Base-by-base conservation (phyloP, 2,888 invertebrate genomes). In the Caenorhabditis uteleia region DNA sequence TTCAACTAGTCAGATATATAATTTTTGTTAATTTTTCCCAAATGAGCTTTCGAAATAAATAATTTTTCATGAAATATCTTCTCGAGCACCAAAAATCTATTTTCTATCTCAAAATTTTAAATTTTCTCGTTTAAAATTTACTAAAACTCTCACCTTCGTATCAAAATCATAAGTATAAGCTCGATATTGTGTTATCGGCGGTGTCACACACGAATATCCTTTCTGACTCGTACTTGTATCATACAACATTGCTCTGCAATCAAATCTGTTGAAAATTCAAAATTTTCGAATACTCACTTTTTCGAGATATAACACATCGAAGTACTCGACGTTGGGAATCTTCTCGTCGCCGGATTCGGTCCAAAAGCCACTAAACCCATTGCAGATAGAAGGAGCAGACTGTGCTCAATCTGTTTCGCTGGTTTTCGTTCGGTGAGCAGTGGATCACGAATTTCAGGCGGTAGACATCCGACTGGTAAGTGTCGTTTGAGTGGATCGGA, bases 141-240 rank as follows among this genome's bases (percentile, higher is more conserved):
- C 3, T 8, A 31, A 27, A 6, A 29, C 27, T 40, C 49, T 31
- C 14, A 36, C 56, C 46, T 26, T 18, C 0, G 46, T 46, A 2
- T 64, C 34, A 36, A 78, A 77, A 8, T 61, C 44, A 46, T 78
- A 74, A 1, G 61, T 68, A 33, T 76, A 75, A 16, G 26, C 40
- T 8, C 59, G 44, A 61, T 77, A 79, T n/a, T 39, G 23, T 3
- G 57, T 62, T 2, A 74, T 29, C 1, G 76, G 70, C 8, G 49
- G 66, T n/a, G 56, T 69, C 10, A 79, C 74, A 3, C 42, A 45
- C 0, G 77, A 58, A 55, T 78, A 79, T n/a, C 75, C 72, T 27
- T 58, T 60, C 2, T 55, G 43, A 21, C 73, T 73, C 3, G 72
- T 70, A 27, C 72, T 72, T 10, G 79, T 79, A 53, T 79, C 79